Evolutionary conservation across 2,113 vertebrate genomes (phyloP).

Genomic region (Sarotherodon lohbergeri): DNA sequence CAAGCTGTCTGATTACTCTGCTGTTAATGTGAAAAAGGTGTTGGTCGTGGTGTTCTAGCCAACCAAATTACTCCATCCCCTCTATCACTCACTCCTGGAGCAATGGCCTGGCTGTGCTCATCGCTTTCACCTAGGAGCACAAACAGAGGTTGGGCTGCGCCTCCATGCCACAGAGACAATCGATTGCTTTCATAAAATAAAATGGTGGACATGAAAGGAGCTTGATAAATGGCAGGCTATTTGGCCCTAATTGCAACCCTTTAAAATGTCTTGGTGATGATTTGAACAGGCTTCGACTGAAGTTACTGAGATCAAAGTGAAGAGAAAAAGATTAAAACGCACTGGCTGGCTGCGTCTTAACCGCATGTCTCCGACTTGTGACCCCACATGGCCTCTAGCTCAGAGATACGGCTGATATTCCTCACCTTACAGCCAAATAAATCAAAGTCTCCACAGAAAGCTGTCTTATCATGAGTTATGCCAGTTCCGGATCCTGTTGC

Average conservation of each 20-base stretch:
- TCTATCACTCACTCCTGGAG: constrained; percentile 11
- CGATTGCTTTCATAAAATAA: constrained; percentile 69
- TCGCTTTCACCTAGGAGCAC: constrained; percentile 32
- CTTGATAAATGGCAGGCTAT: constrained; percentile 67
- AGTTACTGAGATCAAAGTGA: constrained; percentile 66
- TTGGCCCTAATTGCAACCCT: constrained; percentile 69
- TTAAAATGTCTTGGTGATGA: constrained; percentile 67
- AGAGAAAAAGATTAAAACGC: constrained; percentile 59
- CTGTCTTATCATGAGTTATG: constrained; percentile 50
- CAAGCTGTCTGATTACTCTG: constrained; percentile 37
- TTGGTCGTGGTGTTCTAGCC: constrained; percentile 34
- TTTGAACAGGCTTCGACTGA: constrained; percentile 60
- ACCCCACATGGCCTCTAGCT: constrained; percentile 40
- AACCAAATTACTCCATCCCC: constrained; percentile 22
- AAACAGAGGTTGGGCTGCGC: constrained; percentile 37
- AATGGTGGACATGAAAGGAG: constrained; percentile 64
- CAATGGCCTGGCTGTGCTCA: constrained; percentile 29
- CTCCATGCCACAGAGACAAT: constrained; percentile 55
- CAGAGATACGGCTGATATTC: constrained; percentile 23
- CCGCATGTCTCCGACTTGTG: constrained; percentile 51
- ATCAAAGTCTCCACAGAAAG: constrained; percentile 57
- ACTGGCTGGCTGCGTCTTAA: constrained; percentile 40
- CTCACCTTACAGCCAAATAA: constrained; percentile 53
- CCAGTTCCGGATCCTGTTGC: constrained; percentile 48
- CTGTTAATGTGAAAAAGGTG: constrained; percentile 50